A percentile compares a stretch with the other conserved stretches of the same genome.
Conservation (phyloP, 2,888 invertebrate genomes). For the Micropterix aruncella region DNA sequence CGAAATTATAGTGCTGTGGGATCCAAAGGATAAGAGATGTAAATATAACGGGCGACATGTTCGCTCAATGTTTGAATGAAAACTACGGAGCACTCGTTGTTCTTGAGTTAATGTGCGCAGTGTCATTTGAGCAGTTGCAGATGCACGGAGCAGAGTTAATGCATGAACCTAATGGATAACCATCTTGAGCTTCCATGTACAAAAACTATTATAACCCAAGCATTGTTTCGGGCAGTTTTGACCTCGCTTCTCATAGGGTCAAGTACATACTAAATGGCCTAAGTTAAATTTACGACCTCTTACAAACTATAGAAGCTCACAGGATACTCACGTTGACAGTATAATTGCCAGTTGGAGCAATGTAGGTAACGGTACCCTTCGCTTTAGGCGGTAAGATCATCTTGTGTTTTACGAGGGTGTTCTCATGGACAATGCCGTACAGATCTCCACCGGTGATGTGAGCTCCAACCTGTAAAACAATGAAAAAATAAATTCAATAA, state of each 20-base stretch:
- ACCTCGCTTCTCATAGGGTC: neutral
- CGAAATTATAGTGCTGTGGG: too few relatives aligned
- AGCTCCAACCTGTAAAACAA: conserved; percentile 59
- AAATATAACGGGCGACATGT: too few relatives aligned
- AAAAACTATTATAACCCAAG: neutral
- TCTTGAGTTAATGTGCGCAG: too few relatives aligned
- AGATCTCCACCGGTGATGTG: conserved; percentile 98
- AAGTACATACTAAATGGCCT: neutral
- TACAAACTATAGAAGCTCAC: conserved; percentile 5
- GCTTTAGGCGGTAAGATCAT: conserved; percentile 89
- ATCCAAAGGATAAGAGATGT: too few relatives aligned
- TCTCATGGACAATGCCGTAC: conserved; percentile 93
- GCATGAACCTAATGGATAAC: neutral
- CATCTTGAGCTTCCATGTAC: neutral
- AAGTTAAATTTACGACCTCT: neutral
- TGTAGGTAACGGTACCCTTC: conserved; percentile 91
- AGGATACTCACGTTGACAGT: conserved; percentile 64
- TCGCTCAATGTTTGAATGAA: too few relatives aligned
- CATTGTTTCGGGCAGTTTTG: neutral
- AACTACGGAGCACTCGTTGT: too few relatives aligned
- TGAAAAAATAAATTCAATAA: conserved; percentile 6
- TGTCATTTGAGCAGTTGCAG: too few relatives aligned
- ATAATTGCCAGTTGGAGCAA: conserved; percentile 91
- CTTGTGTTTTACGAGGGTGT: conserved; percentile 93
- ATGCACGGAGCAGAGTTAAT: too few relatives aligned